Conservation (phyloP, 1,140 invertebrate species). For the Drosophila lowei region DNA sequence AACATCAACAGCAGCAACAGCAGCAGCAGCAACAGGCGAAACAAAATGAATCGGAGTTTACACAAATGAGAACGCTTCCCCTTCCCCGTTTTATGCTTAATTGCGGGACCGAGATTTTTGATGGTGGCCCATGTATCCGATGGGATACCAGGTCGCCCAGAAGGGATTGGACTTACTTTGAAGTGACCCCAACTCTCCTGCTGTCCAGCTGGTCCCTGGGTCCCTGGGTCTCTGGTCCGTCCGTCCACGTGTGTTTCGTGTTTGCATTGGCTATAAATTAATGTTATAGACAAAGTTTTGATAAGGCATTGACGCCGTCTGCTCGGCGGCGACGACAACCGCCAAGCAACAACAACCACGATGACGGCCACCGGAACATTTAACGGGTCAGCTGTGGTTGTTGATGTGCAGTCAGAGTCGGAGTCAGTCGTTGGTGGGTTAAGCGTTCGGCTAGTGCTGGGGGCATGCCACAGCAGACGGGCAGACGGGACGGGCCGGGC, state of each 20-base stretch:
- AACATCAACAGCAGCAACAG: conserved; percentile 9
- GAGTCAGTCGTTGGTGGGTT: conserved; percentile 19
- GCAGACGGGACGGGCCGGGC: not conserved
- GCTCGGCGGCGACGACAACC: conserved; percentile 33
- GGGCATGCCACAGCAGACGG: not conserved
- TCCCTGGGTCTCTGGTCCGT: conserved; percentile 4
- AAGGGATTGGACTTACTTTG: conserved; percentile 39
- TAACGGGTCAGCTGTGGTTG: conserved; percentile 65
- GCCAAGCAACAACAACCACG: conserved; percentile 15
- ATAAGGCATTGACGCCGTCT: conserved; percentile 77
- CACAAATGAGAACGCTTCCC: conserved; percentile 57
- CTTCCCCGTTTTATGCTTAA: conserved; percentile 48
- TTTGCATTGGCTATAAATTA: conserved; percentile 71
- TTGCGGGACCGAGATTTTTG: conserved; percentile 57
- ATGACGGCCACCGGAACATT: conserved; percentile 71
- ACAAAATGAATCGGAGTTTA: conserved; percentile 54
- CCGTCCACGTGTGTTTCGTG: conserved; percentile 1
- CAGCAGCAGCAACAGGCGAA: conserved; percentile 10
- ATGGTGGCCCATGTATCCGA: conserved; percentile 35
- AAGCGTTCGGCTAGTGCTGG: not conserved
- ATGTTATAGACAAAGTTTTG: conserved; percentile 78
- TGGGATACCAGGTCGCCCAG: conserved; percentile 13
- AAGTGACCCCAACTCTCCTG: conserved; percentile 35
- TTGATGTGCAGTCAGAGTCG: conserved; percentile 43
- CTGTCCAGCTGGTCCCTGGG: conserved; percentile 13